These are phyloP conservation scores for Pseudachorutes palmiensis DNA, from an alignment of 1,140 invertebrate species.

Conservation along the genomic window DNA sequence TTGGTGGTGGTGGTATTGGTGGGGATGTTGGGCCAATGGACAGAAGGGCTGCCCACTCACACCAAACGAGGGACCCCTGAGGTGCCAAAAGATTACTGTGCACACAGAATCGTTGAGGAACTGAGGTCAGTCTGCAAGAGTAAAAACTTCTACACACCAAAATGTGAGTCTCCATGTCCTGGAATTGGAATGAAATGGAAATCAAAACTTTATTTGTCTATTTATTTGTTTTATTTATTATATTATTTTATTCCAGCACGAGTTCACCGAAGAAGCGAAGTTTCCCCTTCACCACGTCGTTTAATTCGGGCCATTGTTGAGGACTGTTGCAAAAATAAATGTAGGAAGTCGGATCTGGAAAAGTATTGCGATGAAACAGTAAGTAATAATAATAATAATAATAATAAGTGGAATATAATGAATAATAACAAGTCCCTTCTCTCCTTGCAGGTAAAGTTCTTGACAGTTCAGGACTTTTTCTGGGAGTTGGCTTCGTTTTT, in stretches of 20 bases:
- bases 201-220: not conserved
- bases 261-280: not conserved
- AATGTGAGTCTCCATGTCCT: not conserved
- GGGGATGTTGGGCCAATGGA: no score
- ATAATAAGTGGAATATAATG: not conserved
- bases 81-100: no score
- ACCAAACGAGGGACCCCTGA: no score
- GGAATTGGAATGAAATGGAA: not conserved
- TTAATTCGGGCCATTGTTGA: not conserved
- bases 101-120: no score
- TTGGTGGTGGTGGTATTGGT: no score
- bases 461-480: not conserved
- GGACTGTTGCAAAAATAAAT: not conserved
- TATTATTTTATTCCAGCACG: no score
- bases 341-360: no score
- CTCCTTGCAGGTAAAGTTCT: not conserved
- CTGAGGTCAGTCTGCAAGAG: not conserved
- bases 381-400: no score
- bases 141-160: not conserved
- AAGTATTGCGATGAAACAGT: no score
- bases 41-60: no score
- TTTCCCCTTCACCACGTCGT: not conserved
- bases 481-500: not conserved
- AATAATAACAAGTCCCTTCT: not conserved
- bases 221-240: no score